Conservation (phyloP, 2,888 invertebrate genomes). For the Esperia sulphurella region DNA sequence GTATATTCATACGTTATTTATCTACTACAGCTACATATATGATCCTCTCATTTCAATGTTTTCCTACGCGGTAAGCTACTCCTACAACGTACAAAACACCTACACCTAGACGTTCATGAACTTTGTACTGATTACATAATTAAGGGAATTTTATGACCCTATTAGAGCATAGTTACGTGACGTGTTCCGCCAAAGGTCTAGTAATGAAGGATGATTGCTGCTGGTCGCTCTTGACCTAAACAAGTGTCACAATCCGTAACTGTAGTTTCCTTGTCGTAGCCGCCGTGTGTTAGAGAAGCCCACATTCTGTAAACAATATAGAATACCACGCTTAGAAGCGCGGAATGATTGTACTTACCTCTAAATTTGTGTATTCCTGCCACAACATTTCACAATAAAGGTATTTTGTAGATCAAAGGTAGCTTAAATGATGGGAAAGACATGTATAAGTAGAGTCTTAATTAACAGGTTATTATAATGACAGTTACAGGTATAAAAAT, state of each 20-base stretch:
- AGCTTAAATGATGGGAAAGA: too few relatives aligned
- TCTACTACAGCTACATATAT: too few relatives aligned
- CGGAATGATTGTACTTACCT: slow-evolving; percentile 22
- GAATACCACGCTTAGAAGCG: slow-evolving; percentile 21
- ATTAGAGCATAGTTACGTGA: slow-evolving; percentile 19
- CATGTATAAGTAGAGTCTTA: too few relatives aligned
- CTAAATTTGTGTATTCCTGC: slow-evolving; percentile 9
- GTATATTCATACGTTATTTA: too few relatives aligned
- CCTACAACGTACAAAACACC: neutral
- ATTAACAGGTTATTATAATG: too few relatives aligned
- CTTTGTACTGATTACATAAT: slow-evolving; percentile 12
- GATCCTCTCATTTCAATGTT: too few relatives aligned
- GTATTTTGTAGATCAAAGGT: too few relatives aligned
- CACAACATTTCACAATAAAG: too few relatives aligned
- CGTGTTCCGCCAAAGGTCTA: slow-evolving; percentile 40
- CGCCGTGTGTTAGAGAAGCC: neutral
- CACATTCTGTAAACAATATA: slow-evolving; percentile 13
- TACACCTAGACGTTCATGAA: neutral
- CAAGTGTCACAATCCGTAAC: slow-evolving; percentile 30
- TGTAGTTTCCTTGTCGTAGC: slow-evolving; percentile 33
- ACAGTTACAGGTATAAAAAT: too few relatives aligned
- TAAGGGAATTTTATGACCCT: slow-evolving; percentile 1
- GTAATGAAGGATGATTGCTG: slow-evolving; percentile 44
- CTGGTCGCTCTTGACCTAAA: slow-evolving; percentile 62
- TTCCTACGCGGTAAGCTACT: neutral